Conservation (phyloP, 2,888 invertebrate species). For the Globia sparganii region DNA sequence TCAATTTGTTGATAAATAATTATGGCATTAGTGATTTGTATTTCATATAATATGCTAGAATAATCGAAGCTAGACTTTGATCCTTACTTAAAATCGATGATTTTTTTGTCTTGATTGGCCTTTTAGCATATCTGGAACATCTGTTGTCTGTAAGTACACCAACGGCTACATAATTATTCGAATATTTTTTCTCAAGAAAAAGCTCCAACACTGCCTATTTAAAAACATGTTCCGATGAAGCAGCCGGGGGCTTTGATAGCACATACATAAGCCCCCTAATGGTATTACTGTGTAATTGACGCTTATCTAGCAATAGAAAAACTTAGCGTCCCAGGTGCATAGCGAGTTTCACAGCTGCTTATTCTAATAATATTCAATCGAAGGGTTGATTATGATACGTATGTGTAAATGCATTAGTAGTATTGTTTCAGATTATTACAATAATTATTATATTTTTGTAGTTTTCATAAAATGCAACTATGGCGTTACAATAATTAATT, state of each 20-base stretch:
- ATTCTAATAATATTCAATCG: conserved; percentile 51
- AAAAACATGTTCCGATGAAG: conserved; percentile 13
- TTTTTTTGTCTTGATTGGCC: background rate
- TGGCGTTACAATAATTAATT: too few relatives aligned
- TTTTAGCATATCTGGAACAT: background rate
- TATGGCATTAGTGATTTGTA: background rate
- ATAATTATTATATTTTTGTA: background rate
- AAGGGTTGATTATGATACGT: conserved; percentile 3
- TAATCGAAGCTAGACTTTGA: background rate
- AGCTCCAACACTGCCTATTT: background rate
- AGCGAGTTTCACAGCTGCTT: conserved; percentile 44
- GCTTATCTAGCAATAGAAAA: conserved; percentile 61
- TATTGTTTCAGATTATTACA: background rate
- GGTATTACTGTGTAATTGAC: conserved; percentile 46
- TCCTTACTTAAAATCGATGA: background rate
- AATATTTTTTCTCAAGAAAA: conserved; percentile 2
- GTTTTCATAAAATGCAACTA: background rate
- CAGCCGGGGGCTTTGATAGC: conserved; percentile 32
- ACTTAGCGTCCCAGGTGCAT: conserved; percentile 51
- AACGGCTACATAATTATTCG: background rate
- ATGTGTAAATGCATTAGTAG: background rate
- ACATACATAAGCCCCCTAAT: conserved; percentile 36
- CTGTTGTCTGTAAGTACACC: background rate
- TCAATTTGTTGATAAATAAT: background rate
- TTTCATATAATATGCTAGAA: background rate